Evolutionary conservation across 2,797 vertebrate genomes (phyloP).

Genomic region (Graptemys geographica): DNA sequence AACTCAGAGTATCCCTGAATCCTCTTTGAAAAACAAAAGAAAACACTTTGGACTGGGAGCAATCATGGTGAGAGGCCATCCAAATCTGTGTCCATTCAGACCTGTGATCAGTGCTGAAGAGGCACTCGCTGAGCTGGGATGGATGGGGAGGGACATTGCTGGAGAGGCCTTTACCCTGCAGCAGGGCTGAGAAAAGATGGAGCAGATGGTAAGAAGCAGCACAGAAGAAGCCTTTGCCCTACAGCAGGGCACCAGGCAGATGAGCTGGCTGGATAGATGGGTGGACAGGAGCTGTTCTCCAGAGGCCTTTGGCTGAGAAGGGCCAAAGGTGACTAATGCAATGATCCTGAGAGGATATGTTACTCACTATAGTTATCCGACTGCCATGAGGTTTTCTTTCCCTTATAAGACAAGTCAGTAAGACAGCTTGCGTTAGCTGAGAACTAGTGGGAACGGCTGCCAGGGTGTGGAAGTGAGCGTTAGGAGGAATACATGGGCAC

Average conservation of each 20-base stretch:
- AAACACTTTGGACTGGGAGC: background rate
- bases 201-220: constrained; percentile 32
- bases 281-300: background rate
- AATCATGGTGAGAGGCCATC: background rate
- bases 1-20: background rate
- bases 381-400: constrained; percentile 67
- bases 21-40: background rate
- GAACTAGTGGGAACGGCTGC: constrained; percentile 14
- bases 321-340: constrained; percentile 68
- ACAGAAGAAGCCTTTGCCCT: background rate
- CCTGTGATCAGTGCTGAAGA: background rate
- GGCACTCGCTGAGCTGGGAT: background rate
- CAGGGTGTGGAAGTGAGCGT: background rate
- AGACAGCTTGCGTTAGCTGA: constrained; percentile 51
- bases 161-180: constrained; percentile 4
- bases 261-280: constrained; percentile 22
- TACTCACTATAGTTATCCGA: constrained; percentile 48
- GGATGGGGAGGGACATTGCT: background rate
- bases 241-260: background rate
- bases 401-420: constrained; percentile 58
- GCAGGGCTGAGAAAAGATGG: background rate
- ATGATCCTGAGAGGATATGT: constrained; percentile 62
- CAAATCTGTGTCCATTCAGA: background rate
- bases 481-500: background rate
- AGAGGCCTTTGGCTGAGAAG: constrained; percentile 57